Evolutionary conservation across 2,797 vertebrate species (phyloP), one percentile per base, ranked within the genome.

Genomic region (Mormyrops boulengeri): DNA sequence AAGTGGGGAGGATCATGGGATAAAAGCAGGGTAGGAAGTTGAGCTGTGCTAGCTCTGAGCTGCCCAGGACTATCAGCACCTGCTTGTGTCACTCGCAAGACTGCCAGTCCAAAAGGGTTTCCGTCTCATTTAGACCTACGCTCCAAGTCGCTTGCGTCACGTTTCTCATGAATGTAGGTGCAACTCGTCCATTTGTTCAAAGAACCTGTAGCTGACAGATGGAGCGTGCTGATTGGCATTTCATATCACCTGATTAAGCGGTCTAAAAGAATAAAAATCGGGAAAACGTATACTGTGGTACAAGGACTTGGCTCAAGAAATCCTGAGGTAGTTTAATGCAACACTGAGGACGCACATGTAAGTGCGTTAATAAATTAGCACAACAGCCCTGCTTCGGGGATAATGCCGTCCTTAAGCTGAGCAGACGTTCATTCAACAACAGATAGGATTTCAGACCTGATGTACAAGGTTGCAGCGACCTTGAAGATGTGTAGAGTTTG

Each of bases 1-100:
- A 93, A 97, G 96, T 41, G 49, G 55, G 85, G n/a, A 3, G 52
- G 50, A 6, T 47, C 0, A 52, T 52, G 19, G n/a, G 19, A 34
- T 84, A 9, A 84, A 22, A 11, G n/a, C 41, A 9, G 44, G 77
- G 38, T 38, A 9, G 38, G 38, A 41, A 49, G 52, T 26, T n/a
- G n/a, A n/a, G n/a, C n/a, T n/a, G n/a, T n/a, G n/a, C n/a, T n/a
- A n/a, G 5, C 26, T 87, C 30, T 86, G 50, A 8, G 49, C 5
- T 85, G n/a, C 11, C 49, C n/a, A 11, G n/a, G 84, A 12, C 84
- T 52, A 26, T 77, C 73, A 2, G 17, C 38, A 12, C 73, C 73
- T 41, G 30, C 12, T 38, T 77, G 14, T 41, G 12, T 41, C 69
- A 34, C 30, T 26, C 7, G 2, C 57, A 62, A 26, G n/a, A 12